Conservation (phyloP, 2,797 vertebrate genomes). For the Antrozous pallidus region DNA sequence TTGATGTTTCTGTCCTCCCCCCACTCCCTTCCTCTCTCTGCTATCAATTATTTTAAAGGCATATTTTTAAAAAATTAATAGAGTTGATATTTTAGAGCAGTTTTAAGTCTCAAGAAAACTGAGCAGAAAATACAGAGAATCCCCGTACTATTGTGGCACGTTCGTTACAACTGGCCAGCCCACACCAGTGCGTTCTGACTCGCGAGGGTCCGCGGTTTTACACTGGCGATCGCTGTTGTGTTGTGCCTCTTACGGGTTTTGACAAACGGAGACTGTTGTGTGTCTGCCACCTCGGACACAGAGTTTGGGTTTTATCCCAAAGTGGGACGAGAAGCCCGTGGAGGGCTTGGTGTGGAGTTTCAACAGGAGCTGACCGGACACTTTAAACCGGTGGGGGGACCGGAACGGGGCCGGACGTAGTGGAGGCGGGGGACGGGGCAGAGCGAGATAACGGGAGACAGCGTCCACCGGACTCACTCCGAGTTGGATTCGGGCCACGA, state of each 20-base stretch:
- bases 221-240: accelerated
- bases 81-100: not conserved
- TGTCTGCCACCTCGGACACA: accelerated
- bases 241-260: accelerated
- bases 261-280: not conserved
- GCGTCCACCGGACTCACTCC: accelerated
- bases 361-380: not conserved
- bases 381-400: accelerated
- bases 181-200: accelerated
- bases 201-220: too few species aligned
- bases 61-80: not conserved
- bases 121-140: not conserved
- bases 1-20: too few species aligned
- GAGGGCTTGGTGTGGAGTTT: not conserved
- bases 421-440: not conserved
- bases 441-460: accelerated
- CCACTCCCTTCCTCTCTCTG: too few species aligned
- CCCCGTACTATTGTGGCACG: accelerated
- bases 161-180: too few species aligned
- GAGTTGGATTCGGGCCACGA: accelerated
- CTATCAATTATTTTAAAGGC: too few species aligned
- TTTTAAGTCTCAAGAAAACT: not conserved
- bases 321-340: not conserved
- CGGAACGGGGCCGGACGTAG: accelerated
- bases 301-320: not conserved